These are phyloP conservation scores for Corythornis leucogaster DNA, from an alignment of 2,797 vertebrate genomes.

Conservation along the genomic window DNA sequence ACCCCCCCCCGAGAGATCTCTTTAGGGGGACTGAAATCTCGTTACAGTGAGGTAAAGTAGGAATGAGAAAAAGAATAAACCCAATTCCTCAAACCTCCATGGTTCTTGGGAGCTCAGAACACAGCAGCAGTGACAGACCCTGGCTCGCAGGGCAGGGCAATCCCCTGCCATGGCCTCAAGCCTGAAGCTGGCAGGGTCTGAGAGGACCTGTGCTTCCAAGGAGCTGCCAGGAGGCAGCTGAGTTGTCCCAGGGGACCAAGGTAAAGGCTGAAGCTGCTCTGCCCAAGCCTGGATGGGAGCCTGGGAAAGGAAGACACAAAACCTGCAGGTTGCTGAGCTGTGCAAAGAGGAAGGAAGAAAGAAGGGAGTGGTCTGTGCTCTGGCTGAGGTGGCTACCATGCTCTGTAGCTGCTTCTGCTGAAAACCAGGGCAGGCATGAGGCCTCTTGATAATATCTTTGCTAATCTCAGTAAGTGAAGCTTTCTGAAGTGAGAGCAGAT, in stretches of 20 bases:
- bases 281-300: accelerated
- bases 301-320: no score
- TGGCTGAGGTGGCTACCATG: neutral
- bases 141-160: neutral
- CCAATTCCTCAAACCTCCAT: neutral
- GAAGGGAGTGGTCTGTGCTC: neutral
- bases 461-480: neutral
- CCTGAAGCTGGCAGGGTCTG: no score
- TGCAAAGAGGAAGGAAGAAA: neutral
- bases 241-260: neutral
- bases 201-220: no score
- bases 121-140: accelerated
- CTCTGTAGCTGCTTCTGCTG: neutral
- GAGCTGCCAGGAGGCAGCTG: no score
- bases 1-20: neutral
- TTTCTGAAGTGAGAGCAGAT: neutral
- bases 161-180: neutral
- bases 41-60: neutral
- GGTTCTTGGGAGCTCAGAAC: neutral
- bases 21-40: neutral
- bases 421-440: neutral
- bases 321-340: neutral
- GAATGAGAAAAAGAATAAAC: neutral
- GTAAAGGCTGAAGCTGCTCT: neutral
- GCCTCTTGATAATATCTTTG: neutral